phyloP scores from a whole-genome alignment of 2,888 invertebrate genomes.

The Drosophila monieri region DNA sequence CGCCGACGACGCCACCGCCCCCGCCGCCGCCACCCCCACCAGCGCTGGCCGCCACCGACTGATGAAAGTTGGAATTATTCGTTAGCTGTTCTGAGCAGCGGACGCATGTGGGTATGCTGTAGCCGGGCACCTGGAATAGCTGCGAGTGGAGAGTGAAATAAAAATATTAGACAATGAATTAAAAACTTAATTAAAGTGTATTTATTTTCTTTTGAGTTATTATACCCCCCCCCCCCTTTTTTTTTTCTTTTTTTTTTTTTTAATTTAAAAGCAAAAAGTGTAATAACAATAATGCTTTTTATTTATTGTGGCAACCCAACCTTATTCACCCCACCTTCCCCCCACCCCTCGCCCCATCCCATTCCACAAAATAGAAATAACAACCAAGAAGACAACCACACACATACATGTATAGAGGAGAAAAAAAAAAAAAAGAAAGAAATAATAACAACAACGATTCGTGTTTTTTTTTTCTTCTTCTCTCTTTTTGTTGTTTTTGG shows the following conservation, averaged over 20 bases:
- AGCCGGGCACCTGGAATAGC: conserved; percentile 84
- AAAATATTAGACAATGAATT: background rate
- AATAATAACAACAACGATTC: conserved; percentile 42
- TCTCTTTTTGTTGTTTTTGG: conserved; percentile 25
- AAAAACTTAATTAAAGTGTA: background rate
- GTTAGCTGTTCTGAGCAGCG: conserved; percentile 84
- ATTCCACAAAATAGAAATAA: conserved; percentile 28
- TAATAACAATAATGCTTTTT: conserved; percentile 37
- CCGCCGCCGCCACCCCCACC: conserved; percentile 45
- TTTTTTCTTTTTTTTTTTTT: conserved; percentile 4
- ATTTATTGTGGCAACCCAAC: conserved; percentile 37
- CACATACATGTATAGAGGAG: conserved; percentile 30
- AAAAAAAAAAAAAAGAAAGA: conserved; percentile 20
- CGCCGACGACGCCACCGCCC: conserved; percentile 42
- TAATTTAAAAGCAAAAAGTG: conserved; percentile 18
- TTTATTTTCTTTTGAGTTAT: background rate
- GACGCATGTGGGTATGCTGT: conserved; percentile 84
- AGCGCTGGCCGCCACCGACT: conserved; percentile 76
- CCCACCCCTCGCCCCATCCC: background rate
- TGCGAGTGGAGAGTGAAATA: conserved; percentile 49
- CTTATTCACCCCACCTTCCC: conserved; percentile 7
- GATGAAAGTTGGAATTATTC: conserved; percentile 82
- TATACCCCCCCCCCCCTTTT: background rate
- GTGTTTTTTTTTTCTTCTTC: conserved; percentile 52
- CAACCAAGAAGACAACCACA: conserved; percentile 43